A percentile compares a stretch with the other conserved stretches of the same genome.
phyloP scores from a whole-genome alignment of 2,888 invertebrate genomes.

The Stenoptilia bipunctidactyla region DNA sequence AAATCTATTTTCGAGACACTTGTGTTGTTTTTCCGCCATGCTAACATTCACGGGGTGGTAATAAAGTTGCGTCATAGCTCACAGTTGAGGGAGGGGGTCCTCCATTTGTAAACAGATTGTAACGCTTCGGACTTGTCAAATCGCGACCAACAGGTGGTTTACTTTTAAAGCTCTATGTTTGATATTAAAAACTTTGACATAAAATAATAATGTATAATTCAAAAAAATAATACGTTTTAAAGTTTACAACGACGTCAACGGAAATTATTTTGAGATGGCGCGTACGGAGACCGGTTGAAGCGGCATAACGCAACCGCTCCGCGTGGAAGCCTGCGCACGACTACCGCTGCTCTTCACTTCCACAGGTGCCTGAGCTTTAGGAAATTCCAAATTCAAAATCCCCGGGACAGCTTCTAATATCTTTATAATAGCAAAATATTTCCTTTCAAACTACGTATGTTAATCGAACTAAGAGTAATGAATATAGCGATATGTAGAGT shows the following conservation, averaged over 20 bases:
- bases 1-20: constrained; percentile 55
- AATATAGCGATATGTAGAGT: too few relatives aligned
- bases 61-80: constrained; percentile 58
- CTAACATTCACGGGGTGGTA: constrained; percentile 49
- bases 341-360: constrained; percentile 42
- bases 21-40: constrained; percentile 62
- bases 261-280: constrained; percentile 17
- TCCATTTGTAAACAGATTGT: constrained; percentile 65
- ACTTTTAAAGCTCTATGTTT: neutral
- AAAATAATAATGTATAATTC: neutral
- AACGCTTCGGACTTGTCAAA: constrained; percentile 54
- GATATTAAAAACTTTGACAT: neutral
- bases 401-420: constrained; percentile 16
- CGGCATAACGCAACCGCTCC: constrained; percentile 50
- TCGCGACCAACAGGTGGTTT: constrained; percentile 56
- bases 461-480: too few relatives aligned
- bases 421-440: neutral
- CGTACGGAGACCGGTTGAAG: constrained; percentile 32
- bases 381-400: constrained; percentile 37
- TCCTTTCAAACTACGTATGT: too few relatives aligned
- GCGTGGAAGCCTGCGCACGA: constrained; percentile 66
- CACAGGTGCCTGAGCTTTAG: constrained; percentile 50
- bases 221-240: neutral
- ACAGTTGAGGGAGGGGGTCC: constrained; percentile 29
- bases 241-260: neutral